Evolutionary conservation across 2,888 invertebrate genomes (phyloP), one percentile per base, ranked within the genome.

Genomic region (Lypha dubia): DNA sequence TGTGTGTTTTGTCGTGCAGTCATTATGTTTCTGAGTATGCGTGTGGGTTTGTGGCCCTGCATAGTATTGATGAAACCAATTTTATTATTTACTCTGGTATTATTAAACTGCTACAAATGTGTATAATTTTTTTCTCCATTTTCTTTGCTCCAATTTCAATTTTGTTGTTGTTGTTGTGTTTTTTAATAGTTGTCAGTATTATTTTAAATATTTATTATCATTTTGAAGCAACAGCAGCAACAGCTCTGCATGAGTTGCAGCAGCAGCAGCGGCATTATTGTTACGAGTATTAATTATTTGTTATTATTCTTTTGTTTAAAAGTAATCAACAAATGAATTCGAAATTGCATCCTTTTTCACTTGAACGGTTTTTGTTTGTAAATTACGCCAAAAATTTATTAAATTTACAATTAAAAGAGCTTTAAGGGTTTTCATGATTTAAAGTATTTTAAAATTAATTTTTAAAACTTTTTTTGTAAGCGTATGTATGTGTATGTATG

Each of bases 251-350:
- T n/a, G n/a, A 41, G 22, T n/a, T 7, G 8, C 44, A 46, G 17
- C 65, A 46, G 17, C 49, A 65, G n/a, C 32, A 11, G 32, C 53
- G 41, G 24, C 15, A 63, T 20, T 79, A 63, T 70, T 63, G n/a
- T n/a, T n/a, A n/a, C n/a, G n/a, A n/a, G n/a, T n/a, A 71, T 63
- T 70, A 53, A 79, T 63, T 63, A 79, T 63, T 79, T 70, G 60
- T 70, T 79, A 63, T 81, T 81, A 70, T 81, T 68, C 51, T 68
- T 62, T 81, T 81, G 75, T 62, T 68, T 46, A 1, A 75, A 62
- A 81, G 28, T 63, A 75, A 75, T 81, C 44, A 62, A 63, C 56
- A 70, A 74, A 68, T 68, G 68, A 70, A 81, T 70, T 24, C 58
- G 38, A 56, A 56, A 71, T 56, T 79, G 35, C 71, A 65, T 63